phyloP scores from a whole-genome alignment of 2,797 vertebrate species.

The Neolamprologus multifasciatus region DNA sequence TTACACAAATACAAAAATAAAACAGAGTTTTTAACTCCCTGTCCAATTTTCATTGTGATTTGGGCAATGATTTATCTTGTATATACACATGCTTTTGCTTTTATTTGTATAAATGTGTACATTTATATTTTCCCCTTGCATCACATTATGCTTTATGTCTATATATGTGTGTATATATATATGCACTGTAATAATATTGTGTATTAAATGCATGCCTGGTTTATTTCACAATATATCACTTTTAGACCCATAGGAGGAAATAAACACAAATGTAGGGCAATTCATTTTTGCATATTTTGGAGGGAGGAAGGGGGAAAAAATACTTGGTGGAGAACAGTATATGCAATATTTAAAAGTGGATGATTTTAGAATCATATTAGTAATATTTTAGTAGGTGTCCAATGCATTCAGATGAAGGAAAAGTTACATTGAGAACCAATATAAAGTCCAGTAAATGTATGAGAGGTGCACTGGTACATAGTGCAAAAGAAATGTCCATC shows the following conservation, averaged over 20 bases:
- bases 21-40: not conserved
- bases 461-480: not conserved
- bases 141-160: not conserved
- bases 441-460: not conserved
- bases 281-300: not conserved
- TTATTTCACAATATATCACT: slow-evolving; percentile 19
- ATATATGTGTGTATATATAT: not conserved
- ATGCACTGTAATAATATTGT: not conserved
- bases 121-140: not conserved
- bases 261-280: not conserved
- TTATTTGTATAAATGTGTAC: not conserved
- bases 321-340: not conserved
- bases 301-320: not conserved
- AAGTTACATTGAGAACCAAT: not conserved
- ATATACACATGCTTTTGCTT: not conserved
- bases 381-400: not conserved
- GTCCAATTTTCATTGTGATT: not conserved
- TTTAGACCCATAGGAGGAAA: not conserved
- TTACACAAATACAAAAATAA: slow-evolving; percentile 33
- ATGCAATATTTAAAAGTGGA: not conserved
- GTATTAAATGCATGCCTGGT: not conserved
- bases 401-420: not conserved
- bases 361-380: not conserved
- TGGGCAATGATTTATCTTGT: not conserved
- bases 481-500: not conserved